Evolutionary conservation across 2,113 vertebrate species (phyloP).

Genomic region (Peucedramus taeniatus): DNA sequence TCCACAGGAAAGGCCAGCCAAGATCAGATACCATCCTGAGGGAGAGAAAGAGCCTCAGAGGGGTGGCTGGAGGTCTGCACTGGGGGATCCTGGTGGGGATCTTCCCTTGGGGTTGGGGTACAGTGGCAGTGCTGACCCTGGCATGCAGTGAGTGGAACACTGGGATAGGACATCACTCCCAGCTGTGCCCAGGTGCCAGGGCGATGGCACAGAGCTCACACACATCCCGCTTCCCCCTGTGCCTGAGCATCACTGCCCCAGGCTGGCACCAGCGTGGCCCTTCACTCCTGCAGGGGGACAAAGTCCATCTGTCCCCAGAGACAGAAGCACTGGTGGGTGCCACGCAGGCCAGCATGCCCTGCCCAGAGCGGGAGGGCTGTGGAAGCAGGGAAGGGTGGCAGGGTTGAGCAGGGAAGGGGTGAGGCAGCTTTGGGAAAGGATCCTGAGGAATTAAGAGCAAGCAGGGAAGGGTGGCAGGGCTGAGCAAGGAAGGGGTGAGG

Average conservation of each 20-base stretch:
- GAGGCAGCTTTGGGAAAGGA: background rate
- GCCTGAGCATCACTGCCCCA: background rate
- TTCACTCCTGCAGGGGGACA: background rate
- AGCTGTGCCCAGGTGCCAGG: background rate
- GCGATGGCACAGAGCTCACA: background rate
- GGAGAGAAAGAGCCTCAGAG: background rate
- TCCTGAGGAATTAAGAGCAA: background rate
- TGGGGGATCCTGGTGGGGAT: background rate
- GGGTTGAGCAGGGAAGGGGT: background rate
- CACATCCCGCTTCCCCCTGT: background rate
- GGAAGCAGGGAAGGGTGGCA: background rate
- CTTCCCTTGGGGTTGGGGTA: background rate
- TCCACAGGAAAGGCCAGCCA: background rate
- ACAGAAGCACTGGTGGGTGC: background rate
- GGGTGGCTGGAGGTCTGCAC: background rate
- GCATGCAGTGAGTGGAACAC: background rate
- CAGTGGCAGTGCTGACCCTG: background rate
- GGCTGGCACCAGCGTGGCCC: accelerated
- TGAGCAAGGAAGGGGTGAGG: background rate
- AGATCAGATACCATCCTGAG: background rate
- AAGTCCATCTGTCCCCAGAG: background rate
- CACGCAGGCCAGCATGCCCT: accelerated
- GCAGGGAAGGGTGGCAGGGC: background rate
- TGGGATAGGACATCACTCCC: background rate
- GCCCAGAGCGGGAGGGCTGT: background rate